Conservation (phyloP, 2,888 invertebrate genomes). For the Agrypnus murinus region DNA sequence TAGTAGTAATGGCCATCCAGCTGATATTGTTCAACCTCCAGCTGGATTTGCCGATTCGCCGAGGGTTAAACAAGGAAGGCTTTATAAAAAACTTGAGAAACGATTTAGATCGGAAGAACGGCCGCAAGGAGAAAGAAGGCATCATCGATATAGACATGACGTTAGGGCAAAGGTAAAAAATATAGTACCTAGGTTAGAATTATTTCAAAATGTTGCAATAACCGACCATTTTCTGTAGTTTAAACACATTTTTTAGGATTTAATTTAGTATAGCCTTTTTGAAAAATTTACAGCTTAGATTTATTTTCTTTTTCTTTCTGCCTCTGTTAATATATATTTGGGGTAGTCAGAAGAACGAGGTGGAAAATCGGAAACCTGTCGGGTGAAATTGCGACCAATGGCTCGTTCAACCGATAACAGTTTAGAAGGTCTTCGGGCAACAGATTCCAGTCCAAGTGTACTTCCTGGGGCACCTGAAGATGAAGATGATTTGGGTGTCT, state of each 20-base stretch:
- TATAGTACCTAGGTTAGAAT: too few relatives aligned
- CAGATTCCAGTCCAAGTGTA: constrained; percentile 80
- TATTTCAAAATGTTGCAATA: too few relatives aligned
- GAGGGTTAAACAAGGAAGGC: constrained; percentile 72
- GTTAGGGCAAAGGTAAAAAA: constrained; percentile 83
- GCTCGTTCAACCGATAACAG: constrained; percentile 84
- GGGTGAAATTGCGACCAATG: constrained; percentile 74
- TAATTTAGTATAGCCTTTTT: too few relatives aligned
- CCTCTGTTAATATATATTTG: constrained; percentile 37
- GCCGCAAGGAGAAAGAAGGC: constrained; percentile 75
- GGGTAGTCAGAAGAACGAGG: constrained; percentile 83
- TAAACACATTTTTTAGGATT: too few relatives aligned
- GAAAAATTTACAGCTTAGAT: too few relatives aligned
- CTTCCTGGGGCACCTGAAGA: constrained; percentile 72
- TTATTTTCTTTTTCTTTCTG: too few relatives aligned
- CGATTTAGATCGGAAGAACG: constrained; percentile 87
- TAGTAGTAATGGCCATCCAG: constrained; percentile 59
- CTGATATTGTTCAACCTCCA: constrained; percentile 89
- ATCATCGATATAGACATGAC: constrained; percentile 81
- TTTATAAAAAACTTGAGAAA: constrained; percentile 87
- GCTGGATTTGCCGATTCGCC: constrained; percentile 93
- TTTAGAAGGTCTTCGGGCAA: constrained; percentile 77
- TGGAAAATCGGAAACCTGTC: constrained; percentile 76
- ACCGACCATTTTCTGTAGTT: too few relatives aligned
- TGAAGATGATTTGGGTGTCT: constrained; percentile 82